Evolutionary conservation across 2,888 invertebrate species (phyloP).

Genomic region (Spodoptera littoralis): DNA sequence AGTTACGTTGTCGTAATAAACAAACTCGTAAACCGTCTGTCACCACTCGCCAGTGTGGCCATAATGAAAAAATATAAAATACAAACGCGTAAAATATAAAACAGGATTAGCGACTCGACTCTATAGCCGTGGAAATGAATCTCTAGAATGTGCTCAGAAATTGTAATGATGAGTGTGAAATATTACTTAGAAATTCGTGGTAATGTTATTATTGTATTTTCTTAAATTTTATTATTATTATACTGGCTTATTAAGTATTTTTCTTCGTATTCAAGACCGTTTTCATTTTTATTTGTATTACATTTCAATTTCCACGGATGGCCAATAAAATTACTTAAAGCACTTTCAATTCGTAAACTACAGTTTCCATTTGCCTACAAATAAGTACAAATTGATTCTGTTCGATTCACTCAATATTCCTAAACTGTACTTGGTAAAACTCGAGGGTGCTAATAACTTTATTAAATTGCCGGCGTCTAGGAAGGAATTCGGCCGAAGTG

Average conservation of each 20-base stretch:
- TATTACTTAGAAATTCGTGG: conserved; percentile 12
- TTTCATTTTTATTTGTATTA: background rate
- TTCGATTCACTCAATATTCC: conserved; percentile 24
- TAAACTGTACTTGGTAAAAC: conserved; percentile 55
- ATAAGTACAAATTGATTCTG: conserved; percentile 10
- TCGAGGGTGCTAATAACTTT: conserved; percentile 65
- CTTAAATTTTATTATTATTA: background rate
- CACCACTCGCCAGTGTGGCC: conserved; percentile 55
- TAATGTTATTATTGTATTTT: conserved; percentile 12
- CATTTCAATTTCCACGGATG: too few relatives aligned
- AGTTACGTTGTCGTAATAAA: conserved; percentile 64
- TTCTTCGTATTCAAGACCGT: background rate
- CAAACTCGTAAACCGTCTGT: conserved; percentile 67
- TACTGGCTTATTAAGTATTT: background rate
- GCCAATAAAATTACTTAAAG: too few relatives aligned
- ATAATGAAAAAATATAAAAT: conserved; percentile 63
- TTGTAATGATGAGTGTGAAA: conserved; percentile 20
- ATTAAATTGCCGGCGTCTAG: conserved; percentile 65
- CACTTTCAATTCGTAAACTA: background rate
- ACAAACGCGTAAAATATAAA: conserved; percentile 62
- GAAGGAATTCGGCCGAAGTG: conserved; percentile 59
- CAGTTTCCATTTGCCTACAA: conserved; percentile 16
- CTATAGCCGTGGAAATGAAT: conserved; percentile 33
- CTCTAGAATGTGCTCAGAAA: conserved; percentile 29
- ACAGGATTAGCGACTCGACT: conserved; percentile 59